Percentiles rank a stretch among this genome's conserved stretches.
These are phyloP conservation scores for Hesperia comma DNA, from an alignment of 2,888 invertebrate species.

Conservation along the genomic window DNA sequence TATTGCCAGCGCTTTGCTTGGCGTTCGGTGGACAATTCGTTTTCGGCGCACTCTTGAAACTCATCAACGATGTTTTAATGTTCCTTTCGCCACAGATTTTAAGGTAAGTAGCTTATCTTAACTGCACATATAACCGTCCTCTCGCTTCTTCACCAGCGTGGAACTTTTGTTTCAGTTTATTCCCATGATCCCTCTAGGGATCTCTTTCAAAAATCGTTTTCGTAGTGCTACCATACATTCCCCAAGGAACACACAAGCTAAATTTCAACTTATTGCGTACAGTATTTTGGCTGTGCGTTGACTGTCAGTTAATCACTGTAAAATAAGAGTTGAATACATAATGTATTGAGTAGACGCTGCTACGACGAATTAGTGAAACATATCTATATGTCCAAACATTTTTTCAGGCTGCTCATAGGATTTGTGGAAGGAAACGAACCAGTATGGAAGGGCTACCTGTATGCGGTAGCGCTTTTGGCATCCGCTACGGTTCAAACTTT, in stretches of 20 bases:
- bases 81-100: slow-evolving; percentile 96
- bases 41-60: slow-evolving; percentile 92
- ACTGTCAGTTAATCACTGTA: too few species aligned
- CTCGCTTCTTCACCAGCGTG: too few species aligned
- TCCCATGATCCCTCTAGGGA: too few species aligned
- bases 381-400: neutral
- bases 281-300: too few species aligned
- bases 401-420: slow-evolving; percentile 87
- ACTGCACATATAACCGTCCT: neutral
- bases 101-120: slow-evolving; percentile 82
- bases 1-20: slow-evolving; percentile 92
- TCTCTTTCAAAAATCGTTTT: too few species aligned
- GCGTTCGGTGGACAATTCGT: slow-evolving; percentile 95
- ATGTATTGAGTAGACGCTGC: too few species aligned
- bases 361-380: too few species aligned
- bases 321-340: too few species aligned
- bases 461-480: slow-evolving; percentile 89
- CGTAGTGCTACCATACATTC: too few species aligned
- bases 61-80: slow-evolving; percentile 91
- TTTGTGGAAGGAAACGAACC: slow-evolving; percentile 86
- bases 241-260: too few species aligned
- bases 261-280: too few species aligned
- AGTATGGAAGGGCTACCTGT: slow-evolving; percentile 94
- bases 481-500: slow-evolving; percentile 92
- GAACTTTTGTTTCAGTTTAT: too few species aligned